Conservation (phyloP, 2,113 vertebrate species). For the Falco punctatus region DNA sequence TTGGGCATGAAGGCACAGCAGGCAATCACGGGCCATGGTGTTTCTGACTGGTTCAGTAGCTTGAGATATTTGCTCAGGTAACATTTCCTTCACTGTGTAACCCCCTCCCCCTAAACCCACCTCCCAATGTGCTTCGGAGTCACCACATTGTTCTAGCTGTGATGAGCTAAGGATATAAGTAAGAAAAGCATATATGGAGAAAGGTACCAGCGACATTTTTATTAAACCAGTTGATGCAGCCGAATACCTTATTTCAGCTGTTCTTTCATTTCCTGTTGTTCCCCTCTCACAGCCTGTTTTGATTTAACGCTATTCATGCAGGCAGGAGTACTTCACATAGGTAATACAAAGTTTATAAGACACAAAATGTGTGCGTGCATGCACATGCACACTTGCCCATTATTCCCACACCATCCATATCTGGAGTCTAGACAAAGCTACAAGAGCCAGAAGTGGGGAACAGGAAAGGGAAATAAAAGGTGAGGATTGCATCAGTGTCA, state of each 20-base stretch:
- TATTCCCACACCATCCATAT: slow-evolving; percentile 36
- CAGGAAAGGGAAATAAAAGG: slow-evolving; percentile 46
- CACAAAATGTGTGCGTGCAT: neutral
- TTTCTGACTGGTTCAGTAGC: neutral
- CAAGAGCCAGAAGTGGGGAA: slow-evolving; percentile 9
- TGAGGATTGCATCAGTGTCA: slow-evolving; percentile 53
- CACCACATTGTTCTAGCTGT: neutral
- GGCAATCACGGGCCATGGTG: accelerated
- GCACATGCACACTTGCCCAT: neutral
- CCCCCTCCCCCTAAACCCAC: neutral
- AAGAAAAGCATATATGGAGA: neutral
- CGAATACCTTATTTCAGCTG: slow-evolving; percentile 8
- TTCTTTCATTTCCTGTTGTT: slow-evolving; percentile 65
- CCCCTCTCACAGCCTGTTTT: slow-evolving; percentile 49
- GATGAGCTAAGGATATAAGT: neutral
- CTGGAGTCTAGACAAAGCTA: slow-evolving; percentile 14
- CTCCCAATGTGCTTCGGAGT: neutral
- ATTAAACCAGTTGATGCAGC: slow-evolving; percentile 11
- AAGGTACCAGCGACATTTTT: neutral
- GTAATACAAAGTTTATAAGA: slow-evolving; percentile 17
- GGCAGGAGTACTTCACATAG: neutral
- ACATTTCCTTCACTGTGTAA: neutral
- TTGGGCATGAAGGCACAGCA: neutral
- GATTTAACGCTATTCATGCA: slow-evolving; percentile 20
- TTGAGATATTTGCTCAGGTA: neutral